Base-by-base conservation (phyloP, 1,140 invertebrate species). In the Drosophila mauritiana region DNA sequence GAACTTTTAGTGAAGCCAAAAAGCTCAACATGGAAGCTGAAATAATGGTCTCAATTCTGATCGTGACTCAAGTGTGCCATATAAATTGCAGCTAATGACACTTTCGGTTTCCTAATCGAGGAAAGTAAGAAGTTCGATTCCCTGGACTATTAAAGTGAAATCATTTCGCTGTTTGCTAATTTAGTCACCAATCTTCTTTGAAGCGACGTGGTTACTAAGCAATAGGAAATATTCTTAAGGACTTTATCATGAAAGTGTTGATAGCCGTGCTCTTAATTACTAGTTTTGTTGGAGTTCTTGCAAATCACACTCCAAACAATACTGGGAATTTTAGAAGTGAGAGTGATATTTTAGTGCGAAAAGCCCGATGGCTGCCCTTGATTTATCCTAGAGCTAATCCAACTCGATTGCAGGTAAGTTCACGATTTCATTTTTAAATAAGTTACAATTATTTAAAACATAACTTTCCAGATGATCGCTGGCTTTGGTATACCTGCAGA, bases 401-500 rank as follows among this genome's bases (percentile, higher is more conserved):
- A 6, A 74, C 83, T 2, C 65, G 65, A 36, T 39, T 88, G 36
- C 78, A 88, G 45, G 83, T 86, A 4, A 55, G 75, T 45, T 31
- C 0, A 7, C 2, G 4, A 31, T 31, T 31, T 31, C 8, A 31
- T 10, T 10, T 31, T 8, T 31, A 8, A 31, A 31, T 31, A 7
- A 7, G 3, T 31, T 31, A 10, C 7, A 31, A 31, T 31, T 8
- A 31, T 2, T 7, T 31, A 8, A 31, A 3, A 22, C 3, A 22
- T 22, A 2, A 0, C 4, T 15, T 49, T 37, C 1, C 34, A 92
- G 91, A 81, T 86, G 48, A 84, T 92, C n/a, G 61, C 37, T 15
- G 92, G 91, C 25, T 91, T 92, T 73, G 92, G 92, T 64, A 91
- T 92, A 55, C 91, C 91, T 0, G 73, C 89, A 10, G 78, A 84